These are phyloP conservation scores for Adelges cooleyi DNA, from an alignment of 1,140 invertebrate species.

Conservation along the genomic window DNA sequence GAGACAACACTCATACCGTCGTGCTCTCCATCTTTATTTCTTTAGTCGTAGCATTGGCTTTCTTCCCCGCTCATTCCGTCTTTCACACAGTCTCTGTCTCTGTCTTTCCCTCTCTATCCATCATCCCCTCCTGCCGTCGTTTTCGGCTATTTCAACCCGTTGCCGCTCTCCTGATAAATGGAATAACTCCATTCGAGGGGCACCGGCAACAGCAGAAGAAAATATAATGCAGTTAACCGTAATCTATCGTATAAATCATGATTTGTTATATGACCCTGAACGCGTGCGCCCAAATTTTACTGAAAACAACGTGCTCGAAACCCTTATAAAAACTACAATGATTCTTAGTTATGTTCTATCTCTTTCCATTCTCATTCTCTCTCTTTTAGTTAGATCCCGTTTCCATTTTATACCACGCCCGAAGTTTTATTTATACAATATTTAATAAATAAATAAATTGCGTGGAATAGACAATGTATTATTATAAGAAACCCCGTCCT, in stretches of 20 bases:
- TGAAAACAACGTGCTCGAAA: neutral
- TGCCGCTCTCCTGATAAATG: conserved; percentile 18
- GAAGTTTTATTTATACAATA: neutral
- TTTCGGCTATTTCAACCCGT: too few relatives aligned
- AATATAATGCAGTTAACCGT: conserved; percentile 27
- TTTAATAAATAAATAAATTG: too few relatives aligned
- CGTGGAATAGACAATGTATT: too few relatives aligned
- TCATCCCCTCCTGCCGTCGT: too few relatives aligned
- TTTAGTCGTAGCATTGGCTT: too few relatives aligned
- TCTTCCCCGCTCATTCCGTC: too few relatives aligned
- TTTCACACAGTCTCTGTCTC: too few relatives aligned
- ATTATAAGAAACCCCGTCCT: too few relatives aligned
- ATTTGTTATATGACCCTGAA: conserved; percentile 10
- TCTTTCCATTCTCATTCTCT: neutral
- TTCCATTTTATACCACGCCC: neutral
- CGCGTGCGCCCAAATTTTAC: neutral
- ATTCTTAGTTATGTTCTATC: neutral
- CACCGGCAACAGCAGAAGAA: conserved; percentile 1
- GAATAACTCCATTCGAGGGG: conserved; percentile 20
- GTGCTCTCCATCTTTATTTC: too few relatives aligned
- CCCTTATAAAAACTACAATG: conserved; percentile 22
- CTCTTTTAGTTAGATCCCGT: neutral
- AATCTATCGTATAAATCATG: conserved; percentile 27
- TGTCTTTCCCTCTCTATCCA: neutral
- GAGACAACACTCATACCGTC: too few relatives aligned